These are phyloP conservation scores for Leptinotarsa undecemlineata DNA, from an alignment of 1,140 invertebrate species.

Conservation along the genomic window DNA sequence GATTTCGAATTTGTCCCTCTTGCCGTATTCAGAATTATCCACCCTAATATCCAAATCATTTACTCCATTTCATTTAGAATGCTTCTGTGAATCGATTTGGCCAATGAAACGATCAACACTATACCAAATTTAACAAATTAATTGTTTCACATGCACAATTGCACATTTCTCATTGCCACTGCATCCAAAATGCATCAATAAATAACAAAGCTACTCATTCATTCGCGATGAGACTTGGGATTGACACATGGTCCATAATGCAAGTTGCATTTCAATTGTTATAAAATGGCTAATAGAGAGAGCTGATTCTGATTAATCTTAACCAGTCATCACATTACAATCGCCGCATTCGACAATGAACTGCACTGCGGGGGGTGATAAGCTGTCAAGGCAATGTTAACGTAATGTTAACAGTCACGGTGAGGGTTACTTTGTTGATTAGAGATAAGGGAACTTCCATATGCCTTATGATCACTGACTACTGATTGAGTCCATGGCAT, in stretches of 20 bases:
- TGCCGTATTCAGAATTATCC: no score
- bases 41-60: not conserved
- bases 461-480: no score
- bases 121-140: slow-evolving; percentile 6
- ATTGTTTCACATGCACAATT: slow-evolving; percentile 3
- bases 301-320: slow-evolving; percentile 3
- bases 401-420: not conserved
- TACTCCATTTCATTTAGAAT: not conserved
- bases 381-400: not conserved
- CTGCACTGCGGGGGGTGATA: not conserved
- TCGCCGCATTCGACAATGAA: not conserved
- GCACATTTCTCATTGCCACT: not conserved
- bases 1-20: no score
- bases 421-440: not conserved
- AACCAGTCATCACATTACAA: slow-evolving; percentile 2
- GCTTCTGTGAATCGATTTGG: not conserved
- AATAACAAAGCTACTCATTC: not conserved
- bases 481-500: no score
- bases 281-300: not conserved
- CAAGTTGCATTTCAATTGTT: not conserved
- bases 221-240: not conserved
- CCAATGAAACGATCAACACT: not conserved
- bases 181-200: not conserved
- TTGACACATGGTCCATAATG: slow-evolving; percentile 2
- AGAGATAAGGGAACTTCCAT: no score